Evolutionary conservation across 2,797 vertebrate genomes (phyloP).

Genomic region (Columba guinea): DNA sequence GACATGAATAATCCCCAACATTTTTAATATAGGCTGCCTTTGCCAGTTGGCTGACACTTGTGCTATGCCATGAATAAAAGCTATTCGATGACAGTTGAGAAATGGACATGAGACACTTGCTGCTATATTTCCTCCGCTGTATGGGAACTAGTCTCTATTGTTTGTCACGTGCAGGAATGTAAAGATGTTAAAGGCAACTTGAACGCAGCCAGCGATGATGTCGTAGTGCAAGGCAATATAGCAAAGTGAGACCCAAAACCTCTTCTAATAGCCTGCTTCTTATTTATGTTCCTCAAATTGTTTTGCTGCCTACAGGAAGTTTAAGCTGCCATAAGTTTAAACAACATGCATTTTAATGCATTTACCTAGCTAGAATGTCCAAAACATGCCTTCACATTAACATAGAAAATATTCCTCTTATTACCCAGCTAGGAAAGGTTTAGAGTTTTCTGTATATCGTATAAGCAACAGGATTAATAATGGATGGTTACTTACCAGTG

Average conservation of each 20-base stretch:
- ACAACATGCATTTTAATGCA: neutral
- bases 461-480: neutral
- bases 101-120: conserved; percentile 27
- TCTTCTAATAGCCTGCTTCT: neutral
- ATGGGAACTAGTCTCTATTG: neutral
- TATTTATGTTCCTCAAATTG: neutral
- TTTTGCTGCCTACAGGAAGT: neutral
- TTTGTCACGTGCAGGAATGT: neutral
- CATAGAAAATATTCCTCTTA: neutral
- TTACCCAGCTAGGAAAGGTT: neutral
- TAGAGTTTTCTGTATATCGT: neutral
- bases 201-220: accelerated
- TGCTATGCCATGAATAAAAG: conserved; percentile 65
- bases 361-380: neutral
- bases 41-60: conserved; percentile 69
- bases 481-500: neutral
- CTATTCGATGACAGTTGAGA: conserved; percentile 66
- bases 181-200: neutral
- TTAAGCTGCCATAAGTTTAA: neutral
- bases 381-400: neutral
- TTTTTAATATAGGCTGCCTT: conserved; percentile 54
- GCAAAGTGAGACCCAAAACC: neutral
- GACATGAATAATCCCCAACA: conserved; percentile 63
- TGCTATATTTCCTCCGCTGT: conserved; percentile 27
- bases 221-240: neutral